A percentile compares a stretch with the other conserved stretches of the same genome.
Conservation (phyloP, 2,888 invertebrate genomes). For the Drosophila stalkeri region DNA sequence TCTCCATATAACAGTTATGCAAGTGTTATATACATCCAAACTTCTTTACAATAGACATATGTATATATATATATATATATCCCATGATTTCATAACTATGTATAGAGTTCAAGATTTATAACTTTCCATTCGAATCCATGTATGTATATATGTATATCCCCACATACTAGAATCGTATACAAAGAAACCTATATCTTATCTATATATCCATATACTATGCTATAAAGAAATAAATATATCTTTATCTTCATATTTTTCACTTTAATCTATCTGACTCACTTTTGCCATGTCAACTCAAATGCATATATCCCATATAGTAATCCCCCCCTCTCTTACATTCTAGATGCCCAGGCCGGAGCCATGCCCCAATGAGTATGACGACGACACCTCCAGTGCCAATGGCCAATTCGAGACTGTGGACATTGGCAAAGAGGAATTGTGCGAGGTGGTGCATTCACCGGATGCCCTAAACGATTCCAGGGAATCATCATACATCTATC, state of each 20-base stretch:
- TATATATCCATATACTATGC: neutral
- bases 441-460: slow-evolving; percentile 19
- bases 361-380: slow-evolving; percentile 11
- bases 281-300: too few species aligned
- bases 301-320: neutral
- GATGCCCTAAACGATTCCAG: slow-evolving; percentile 8
- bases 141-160: too few species aligned
- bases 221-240: neutral
- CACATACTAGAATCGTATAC: too few species aligned
- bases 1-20: neutral
- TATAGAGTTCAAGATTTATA: neutral
- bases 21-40: neutral
- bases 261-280: neutral
- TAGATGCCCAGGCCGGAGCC: slow-evolving; percentile 16
- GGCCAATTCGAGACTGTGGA: slow-evolving; percentile 41
- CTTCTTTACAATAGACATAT: neutral
- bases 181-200: neutral
- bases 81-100: neutral
- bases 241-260: neutral
- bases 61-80: neutral
- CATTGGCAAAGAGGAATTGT: slow-evolving; percentile 47
- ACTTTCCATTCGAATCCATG: neutral
- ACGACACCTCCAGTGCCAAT: slow-evolving; percentile 3
- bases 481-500: slow-evolving; percentile 21
- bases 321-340: slow-evolving; percentile 1